A percentile compares a stretch with the other conserved stretches of the same genome.
Evolutionary conservation across 1,140 invertebrate genomes (phyloP).

Genomic region (Dreissena rostriformis): DNA sequence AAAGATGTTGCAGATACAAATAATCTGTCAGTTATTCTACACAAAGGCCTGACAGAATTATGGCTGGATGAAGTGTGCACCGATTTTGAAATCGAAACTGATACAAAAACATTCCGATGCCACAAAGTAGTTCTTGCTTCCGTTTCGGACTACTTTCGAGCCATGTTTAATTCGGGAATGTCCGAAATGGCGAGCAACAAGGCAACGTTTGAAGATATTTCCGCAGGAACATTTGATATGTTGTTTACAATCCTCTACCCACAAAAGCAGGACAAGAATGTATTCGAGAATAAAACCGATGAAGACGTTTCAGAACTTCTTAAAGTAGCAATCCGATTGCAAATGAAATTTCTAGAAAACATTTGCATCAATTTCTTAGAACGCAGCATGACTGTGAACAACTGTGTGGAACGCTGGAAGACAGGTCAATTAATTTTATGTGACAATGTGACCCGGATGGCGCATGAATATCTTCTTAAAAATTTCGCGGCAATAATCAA

Average conservation of each 20-base stretch:
- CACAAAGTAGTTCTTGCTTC: conserved; percentile 68
- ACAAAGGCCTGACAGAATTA: no score
- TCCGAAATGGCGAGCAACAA: conserved; percentile 54
- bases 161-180: conserved; percentile 71
- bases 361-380: conserved; percentile 23
- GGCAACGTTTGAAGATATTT: conserved; percentile 63
- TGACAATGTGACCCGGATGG: conserved; percentile 5
- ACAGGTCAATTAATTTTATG: not conserved
- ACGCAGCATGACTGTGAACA: not conserved
- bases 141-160: conserved; percentile 67
- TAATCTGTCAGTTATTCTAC: no score
- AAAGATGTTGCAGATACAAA: no score
- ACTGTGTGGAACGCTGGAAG: conserved; percentile 37
- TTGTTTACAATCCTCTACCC: conserved; percentile 56
- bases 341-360: conserved; percentile 27
- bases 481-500: conserved; percentile 8
- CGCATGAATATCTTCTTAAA: conserved; percentile 3
- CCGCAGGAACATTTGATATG: conserved; percentile 10
- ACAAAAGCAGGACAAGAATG: not conserved
- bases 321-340: conserved; percentile 29
- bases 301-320: conserved; percentile 28
- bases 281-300: not conserved
- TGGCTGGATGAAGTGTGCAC: conserved; percentile 22
- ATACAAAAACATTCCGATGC: conserved; percentile 61
- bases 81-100: conserved; percentile 64